Base-by-base conservation (phyloP, 2,797 vertebrate genomes). In the Myiotriccus ornatus region DNA sequence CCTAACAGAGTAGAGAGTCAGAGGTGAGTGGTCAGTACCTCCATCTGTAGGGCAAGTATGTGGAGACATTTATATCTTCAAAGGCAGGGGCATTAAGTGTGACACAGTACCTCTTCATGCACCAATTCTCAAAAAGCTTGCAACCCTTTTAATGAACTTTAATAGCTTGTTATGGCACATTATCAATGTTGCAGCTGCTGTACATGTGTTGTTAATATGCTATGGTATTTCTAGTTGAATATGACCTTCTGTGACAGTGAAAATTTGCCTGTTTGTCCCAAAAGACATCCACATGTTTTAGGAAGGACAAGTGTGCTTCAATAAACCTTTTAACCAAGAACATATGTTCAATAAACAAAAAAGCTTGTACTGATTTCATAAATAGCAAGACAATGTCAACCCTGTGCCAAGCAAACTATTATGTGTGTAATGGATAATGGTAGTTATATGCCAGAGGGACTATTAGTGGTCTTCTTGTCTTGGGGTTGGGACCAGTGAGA, bases 311-410 rank as follows among this genome's bases (percentile, higher is more conserved):
- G 77, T 91, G 44, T 57, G 22, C 49, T 95, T 95, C 93, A 92
- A 60, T 67, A 96, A 96, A 95, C 55, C 85, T 92, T 95, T 92
- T 92, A 96, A 96, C 35, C 52, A 89, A 84, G 30, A 84, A 87
- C 96, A 95, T 19, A 60, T 85, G 92, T 75, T 77, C 49, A 83
- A 70, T 55, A 90, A 93, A 96, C 84, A 95, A 97, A 95, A 84
- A 94, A 92, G 74, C 71, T 80, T 95, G 87, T 84, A 84, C 68
- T 89, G 70, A 85, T 83, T 95, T 95, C 56, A 63, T 74, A 95
- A 96, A 95, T 56, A 94, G 78, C 80, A 74, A 77, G 93, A 93
- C 91, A 95, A 90, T 93, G 67, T 84, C 90, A 82, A 69, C 25
- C 49, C 69, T 21, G 32, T 87, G 90, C 93, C 93, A 95, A 82